Evolutionary conservation across 1,140 invertebrate species (phyloP), one percentile per base, ranked within the genome.

Genomic region (Helicoverpa armigera): DNA sequence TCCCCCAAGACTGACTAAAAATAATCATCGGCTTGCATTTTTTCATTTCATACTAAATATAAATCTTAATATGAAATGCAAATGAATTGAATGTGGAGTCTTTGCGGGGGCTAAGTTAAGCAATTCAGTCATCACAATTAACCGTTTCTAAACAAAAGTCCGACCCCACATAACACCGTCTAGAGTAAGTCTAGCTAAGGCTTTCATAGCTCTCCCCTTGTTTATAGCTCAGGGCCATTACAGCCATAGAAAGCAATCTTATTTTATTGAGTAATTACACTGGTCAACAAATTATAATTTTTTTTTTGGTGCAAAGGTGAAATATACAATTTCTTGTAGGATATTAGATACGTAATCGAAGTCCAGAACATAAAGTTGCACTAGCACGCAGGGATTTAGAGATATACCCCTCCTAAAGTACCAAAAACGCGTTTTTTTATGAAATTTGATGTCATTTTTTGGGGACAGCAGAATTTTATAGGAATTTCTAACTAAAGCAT

Each of bases 21-120:
- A 92, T 91, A 92, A 63, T 54, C 14, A 29, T 50, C 56, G 54
- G 18, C 29, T 61, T 78, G 13, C 56, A 63, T 89, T 90, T 90
- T 91, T 90, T 85, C 4, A 85, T 85, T 81, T 83, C 83, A 86
- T 83, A n/a, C n/a, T n/a, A n/a, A n/a, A n/a, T n/a, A n/a, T 90
- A 88, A 85, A 63, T 65, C 65, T 51, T 72, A 29, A 54, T 53
- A 35, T 70, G 70, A 81, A 76, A 60, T 60, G 31, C 72, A 61
- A 50, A 60, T 75, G 43, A 48, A 60, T 58, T 50, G 13, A 50
- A 58, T 61, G 11, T 13, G 11, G 48, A n/a, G n/a, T 3, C 35
- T 16, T 18, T 67, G 14, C 18, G n/a, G 12, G 31, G 35, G 35
- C 48, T 9, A 48, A 67, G 63, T 48, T 18, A n/a, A 65, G n/a